Evolutionary conservation across 2,113 vertebrate genomes (phyloP).

Genomic region (Pyrgilauda ruficollis): DNA sequence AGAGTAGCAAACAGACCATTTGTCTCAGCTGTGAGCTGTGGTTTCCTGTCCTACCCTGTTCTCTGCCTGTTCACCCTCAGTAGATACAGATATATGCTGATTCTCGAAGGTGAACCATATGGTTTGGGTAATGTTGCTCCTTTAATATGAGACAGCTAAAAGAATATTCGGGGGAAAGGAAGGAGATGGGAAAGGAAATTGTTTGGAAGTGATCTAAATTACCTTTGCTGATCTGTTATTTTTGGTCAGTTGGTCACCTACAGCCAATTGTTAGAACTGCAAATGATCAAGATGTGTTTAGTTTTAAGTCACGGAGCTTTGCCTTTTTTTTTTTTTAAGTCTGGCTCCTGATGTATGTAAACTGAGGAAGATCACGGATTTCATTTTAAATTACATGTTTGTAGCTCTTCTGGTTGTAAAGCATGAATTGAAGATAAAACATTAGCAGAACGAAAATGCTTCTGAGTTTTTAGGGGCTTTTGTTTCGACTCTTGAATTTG

Average conservation of each 20-base stretch:
- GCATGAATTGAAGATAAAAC: not conserved
- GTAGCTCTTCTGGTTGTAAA: not conserved
- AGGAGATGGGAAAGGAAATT: constrained; percentile 8
- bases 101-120: constrained; percentile 56
- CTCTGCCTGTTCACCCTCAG: constrained; percentile 25
- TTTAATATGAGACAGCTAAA: not conserved
- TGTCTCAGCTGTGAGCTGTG: constrained; percentile 22
- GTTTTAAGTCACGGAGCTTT: not conserved
- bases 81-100: constrained; percentile 64
- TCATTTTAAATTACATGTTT: not conserved
- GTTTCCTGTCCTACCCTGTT: constrained; percentile 62
- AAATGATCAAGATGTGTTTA: not conserved
- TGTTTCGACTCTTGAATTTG: not conserved
- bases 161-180: not conserved
- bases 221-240: not conserved
- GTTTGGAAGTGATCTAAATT: not conserved
- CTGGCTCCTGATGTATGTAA: not conserved
- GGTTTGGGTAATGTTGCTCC: constrained; percentile 70
- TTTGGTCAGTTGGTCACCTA: not conserved
- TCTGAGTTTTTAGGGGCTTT: not conserved
- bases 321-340: not conserved
- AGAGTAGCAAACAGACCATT: constrained; percentile 17
- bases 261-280: not conserved
- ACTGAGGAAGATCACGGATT: not conserved
- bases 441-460: not conserved